Base-by-base conservation (phyloP, 1,140 invertebrate species). In the Melitaea cinxia region DNA sequence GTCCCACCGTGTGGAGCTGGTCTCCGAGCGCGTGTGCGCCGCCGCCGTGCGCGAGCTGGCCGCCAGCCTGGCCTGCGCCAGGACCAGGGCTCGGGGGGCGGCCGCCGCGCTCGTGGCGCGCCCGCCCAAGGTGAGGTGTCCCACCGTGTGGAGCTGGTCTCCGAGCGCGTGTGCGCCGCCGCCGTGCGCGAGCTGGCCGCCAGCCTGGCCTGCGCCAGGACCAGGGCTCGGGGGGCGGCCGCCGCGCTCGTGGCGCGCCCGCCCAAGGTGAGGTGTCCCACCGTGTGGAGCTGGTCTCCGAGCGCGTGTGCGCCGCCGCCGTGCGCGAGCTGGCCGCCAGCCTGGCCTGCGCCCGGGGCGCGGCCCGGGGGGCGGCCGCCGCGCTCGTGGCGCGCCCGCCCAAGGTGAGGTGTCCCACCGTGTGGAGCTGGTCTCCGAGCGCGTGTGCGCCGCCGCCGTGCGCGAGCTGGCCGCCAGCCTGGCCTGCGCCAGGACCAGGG, bases 141-240 rank as follows among this genome's bases (percentile, higher is more conserved):
- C n/a, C n/a, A n/a, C n/a, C n/a, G n/a, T n/a, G n/a, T 89, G 3
- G 86, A 89, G 47, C 15, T 89, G 45, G 83, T 88, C 5, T 73
- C 76, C 10, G 85, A 88, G 17, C 61, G 86, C 0, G 85, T 86
- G 5, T 73, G 80, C 0, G 73, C 83, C 0, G 78, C 74, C 0
- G 72, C 72, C 0, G 83, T 85, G 6, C 28, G 88, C 2, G 86
- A 89, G 47, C 15, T 89, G 45, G 83, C 86, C 5, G 72, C 76
- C 10, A 83, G 86, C 15, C 61, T 85, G 0, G 85, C 85, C 4
- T 73, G 80, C 0, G 73, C 83, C 0, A 77, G 73, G 0, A 71
- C 72, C 0, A 85, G 1, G 85, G 57, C 57, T 89, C 7, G 85
- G 86, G 71, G 81, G 86, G 61, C 80, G 85, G 39, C 67, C 86